phyloP scores from a whole-genome alignment of 2,113 vertebrate species.

The Lasiurus cinereus region DNA sequence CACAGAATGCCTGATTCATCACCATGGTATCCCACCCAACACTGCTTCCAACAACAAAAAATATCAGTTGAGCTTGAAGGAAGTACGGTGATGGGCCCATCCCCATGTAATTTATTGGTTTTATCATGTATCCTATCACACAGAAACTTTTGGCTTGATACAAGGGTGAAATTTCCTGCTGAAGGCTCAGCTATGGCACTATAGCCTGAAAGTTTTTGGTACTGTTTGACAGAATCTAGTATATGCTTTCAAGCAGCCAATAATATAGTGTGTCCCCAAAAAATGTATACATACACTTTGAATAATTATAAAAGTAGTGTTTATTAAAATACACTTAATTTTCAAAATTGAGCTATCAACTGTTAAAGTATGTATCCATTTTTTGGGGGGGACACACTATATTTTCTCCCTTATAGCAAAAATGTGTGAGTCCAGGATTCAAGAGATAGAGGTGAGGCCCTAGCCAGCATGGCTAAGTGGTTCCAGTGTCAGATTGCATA shows the following conservation, averaged over 20 bases:
- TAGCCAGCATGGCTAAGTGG: too few species aligned
- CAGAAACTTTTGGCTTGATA: background rate
- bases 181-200: background rate
- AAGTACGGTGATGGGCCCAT: constrained; percentile 7
- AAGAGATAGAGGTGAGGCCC: background rate
- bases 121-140: background rate
- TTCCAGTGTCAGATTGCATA: too few species aligned
- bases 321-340: too few species aligned
- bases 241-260: constrained; percentile 5
- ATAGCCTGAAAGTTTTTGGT: background rate
- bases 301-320: too few species aligned
- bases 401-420: background rate
- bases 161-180: constrained; percentile 31
- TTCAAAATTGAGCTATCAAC: too few species aligned
- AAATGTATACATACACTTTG: too few species aligned
- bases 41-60: background rate
- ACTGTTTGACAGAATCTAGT: background rate
- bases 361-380: too few species aligned
- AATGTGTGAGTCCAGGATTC: constrained; percentile 32
- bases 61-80: constrained; percentile 40
- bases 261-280: background rate
- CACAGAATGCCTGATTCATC: constrained; percentile 39
- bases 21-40: constrained; percentile 14
- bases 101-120: constrained; percentile 8
- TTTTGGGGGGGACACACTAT: too few species aligned